Base-by-base conservation (phyloP, 2,797 vertebrate genomes). In the Phrynocephalus vlangalii region DNA sequence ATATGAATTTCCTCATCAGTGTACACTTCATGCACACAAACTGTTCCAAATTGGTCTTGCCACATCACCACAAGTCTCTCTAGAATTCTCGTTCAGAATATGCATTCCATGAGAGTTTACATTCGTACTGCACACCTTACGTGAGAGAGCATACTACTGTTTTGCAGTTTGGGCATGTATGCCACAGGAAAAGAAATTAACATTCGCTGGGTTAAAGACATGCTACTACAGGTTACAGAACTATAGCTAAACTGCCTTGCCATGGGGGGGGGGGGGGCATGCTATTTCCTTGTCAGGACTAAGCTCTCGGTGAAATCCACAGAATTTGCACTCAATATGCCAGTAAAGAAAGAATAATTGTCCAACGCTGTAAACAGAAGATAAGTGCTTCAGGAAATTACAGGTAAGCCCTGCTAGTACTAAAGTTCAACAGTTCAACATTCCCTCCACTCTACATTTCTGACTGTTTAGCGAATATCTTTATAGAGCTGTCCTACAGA, bases 331-430 rank as follows among this genome's bases (percentile, higher is more conserved):
- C 38, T 86, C 70, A 86, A 66, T 50, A 66, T n/a, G 70, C 56
- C 85, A 82, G 38, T 63, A 75, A 81, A 73, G 24, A 52, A 80
- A 82, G 11, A 30, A 75, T 60, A 52, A 60, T 82, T 50, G 33
- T 67, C 30, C 56, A 87, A 67, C 63, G 56, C 56, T 91, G 89
- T 26, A 92, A 92, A 90, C 52, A 90, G 44, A 84, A 91, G 67
- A 38, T 90, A 92, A 83, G 81, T n/a, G 30, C 48, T 89, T 86
- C 68, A 86, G 79, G 86, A 92, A 91, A 87, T 70, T 82, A 30
- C 22, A 75, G 79, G 79, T 72, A 86, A 44, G 26, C 11, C 77
- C 67, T 63, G 48, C 50, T 20, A 18, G 11, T 76, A 76, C 72
- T 48, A 72, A 78, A 88, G 63, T 79, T 71, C 80, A 79, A 76